Conservation (phyloP, 1,140 invertebrate genomes). For the Solen grandis region DNA sequence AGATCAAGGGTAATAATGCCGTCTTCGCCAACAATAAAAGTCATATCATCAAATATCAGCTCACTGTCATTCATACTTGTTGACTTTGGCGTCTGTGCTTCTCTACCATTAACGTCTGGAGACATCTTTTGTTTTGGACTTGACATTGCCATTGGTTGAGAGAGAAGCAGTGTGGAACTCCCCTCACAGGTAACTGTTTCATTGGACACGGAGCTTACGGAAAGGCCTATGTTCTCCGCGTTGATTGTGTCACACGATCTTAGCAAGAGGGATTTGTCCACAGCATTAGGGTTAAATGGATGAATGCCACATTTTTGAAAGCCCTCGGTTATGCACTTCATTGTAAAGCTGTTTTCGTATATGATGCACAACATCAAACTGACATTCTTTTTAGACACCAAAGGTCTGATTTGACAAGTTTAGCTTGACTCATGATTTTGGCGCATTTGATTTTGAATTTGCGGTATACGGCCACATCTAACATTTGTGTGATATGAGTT, state of each 20-base stretch:
- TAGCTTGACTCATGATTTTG: constrained; percentile 38
- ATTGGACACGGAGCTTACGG: no score
- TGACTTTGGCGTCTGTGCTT: no score
- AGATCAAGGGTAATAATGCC: constrained; percentile 3
- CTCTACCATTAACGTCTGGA: no score
- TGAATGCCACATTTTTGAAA: constrained; percentile 46
- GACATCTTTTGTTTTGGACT: no score
- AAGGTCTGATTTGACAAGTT: constrained; percentile 40
- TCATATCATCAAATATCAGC: no score
- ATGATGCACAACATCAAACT: constrained; percentile 36
- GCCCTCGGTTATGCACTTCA: constrained; percentile 25
- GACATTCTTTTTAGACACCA: constrained; percentile 48
- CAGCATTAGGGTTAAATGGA: constrained; percentile 23
- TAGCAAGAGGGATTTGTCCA: constrained; percentile 9
- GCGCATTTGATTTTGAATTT: constrained; percentile 42
- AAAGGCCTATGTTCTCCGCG: no score
- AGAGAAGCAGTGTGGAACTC: no score
- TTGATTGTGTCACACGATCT: no score
- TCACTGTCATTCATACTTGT: no score
- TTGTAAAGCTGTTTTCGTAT: constrained; percentile 42
- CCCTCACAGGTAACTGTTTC: no score
- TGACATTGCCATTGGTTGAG: no score
- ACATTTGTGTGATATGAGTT: constrained; percentile 23
- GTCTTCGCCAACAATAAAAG: constrained; percentile 6
- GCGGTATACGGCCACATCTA: constrained; percentile 41